These are phyloP conservation scores for Tonatia bakeri DNA, from an alignment of 2,113 vertebrate genomes.

Conservation along the genomic window DNA sequence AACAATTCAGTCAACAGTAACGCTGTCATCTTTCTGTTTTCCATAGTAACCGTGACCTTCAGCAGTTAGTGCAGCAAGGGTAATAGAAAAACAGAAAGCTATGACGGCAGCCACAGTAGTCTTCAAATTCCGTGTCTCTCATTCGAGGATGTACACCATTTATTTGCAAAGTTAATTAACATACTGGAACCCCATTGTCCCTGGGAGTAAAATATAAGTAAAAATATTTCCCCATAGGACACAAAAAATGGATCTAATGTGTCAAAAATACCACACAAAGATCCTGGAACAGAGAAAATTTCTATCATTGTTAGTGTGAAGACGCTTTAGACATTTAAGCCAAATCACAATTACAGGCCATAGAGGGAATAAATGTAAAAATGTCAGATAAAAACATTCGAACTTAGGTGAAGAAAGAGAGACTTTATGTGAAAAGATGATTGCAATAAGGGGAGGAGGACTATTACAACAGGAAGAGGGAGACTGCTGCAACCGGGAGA, in stretches of 20 bases:
- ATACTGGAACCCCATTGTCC: neutral
- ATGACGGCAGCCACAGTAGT: neutral
- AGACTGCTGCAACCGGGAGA: neutral
- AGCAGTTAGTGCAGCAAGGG: neutral
- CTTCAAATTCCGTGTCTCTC: neutral
- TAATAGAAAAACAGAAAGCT: neutral
- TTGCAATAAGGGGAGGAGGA: no score
- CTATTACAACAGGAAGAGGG: neutral
- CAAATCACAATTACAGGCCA: neutral
- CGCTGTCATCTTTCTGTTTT: neutral
- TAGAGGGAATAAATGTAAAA: neutral
- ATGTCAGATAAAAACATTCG: neutral
- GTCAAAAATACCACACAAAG: neutral
- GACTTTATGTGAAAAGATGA: neutral
- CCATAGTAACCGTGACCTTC: neutral
- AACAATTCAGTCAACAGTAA: neutral
- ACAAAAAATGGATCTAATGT: neutral
- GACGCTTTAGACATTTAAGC: neutral
- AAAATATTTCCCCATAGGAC: neutral
- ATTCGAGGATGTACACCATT: neutral
- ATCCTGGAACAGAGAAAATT: neutral
- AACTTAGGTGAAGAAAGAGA: neutral
- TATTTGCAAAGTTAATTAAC: neutral
- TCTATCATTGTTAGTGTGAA: neutral
- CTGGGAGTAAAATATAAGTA: neutral